phyloP scores from a whole-genome alignment of 2,888 invertebrate species.

The Kryphioiulus occultus region DNA sequence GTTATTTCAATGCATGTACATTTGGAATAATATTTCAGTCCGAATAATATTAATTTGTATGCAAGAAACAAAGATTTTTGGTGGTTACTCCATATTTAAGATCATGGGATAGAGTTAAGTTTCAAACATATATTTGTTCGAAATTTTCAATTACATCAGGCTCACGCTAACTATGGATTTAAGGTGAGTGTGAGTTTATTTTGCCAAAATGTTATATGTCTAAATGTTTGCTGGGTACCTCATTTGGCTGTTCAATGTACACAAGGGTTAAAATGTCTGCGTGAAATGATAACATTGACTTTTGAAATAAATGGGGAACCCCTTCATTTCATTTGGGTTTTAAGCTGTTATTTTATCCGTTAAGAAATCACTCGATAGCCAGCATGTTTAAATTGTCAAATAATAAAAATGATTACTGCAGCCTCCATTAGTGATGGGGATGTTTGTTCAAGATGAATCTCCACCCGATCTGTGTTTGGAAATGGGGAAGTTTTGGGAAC shows the following conservation, averaged over 20 bases:
- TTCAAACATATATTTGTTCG: background rate
- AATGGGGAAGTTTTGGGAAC: background rate
- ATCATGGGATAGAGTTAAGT: background rate
- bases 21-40: too few species aligned
- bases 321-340: background rate
- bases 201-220: background rate
- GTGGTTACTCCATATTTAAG: too few species aligned
- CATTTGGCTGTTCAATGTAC: background rate
- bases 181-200: background rate
- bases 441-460: conserved; percentile 6
- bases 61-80: too few species aligned
- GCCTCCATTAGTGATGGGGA: background rate
- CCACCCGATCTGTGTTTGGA: background rate
- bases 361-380: background rate
- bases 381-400: conserved; percentile 21
- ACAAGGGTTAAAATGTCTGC: background rate
- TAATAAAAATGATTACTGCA: background rate
- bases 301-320: background rate
- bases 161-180: background rate
- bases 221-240: background rate
- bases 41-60: too few species aligned
- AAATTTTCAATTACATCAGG: background rate
- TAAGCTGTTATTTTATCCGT: background rate
- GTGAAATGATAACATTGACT: conserved; percentile 11
- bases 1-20: too few species aligned